A percentile compares a stretch with the other conserved stretches of the same genome.
Evolutionary conservation across 1,140 invertebrate species (phyloP).

Genomic region (Delia radicum): DNA sequence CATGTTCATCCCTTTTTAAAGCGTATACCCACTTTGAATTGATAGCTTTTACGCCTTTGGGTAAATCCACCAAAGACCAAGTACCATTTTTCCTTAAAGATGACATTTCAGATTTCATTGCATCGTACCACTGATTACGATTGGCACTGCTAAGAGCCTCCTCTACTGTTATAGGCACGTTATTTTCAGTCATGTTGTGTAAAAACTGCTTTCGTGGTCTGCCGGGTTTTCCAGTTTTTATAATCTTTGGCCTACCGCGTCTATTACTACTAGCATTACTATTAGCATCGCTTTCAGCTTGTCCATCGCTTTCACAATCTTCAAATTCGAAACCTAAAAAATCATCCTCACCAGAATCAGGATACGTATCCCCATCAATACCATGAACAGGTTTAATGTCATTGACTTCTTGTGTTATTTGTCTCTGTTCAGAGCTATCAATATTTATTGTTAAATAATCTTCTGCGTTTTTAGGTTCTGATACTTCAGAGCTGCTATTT

Average conservation of each 20-base stretch:
- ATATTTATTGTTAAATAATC: too few species aligned
- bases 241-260: not conserved
- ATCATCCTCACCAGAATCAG: not conserved
- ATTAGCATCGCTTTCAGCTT: not conserved
- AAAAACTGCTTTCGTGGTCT: not conserved
- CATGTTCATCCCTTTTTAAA: not conserved
- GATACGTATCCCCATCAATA: too few species aligned
- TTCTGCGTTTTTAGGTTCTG: too few species aligned
- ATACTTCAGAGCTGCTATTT: not conserved
- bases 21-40: constrained; percentile 18
- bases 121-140: constrained; percentile 36
- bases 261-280: not conserved
- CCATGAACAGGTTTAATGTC: too few species aligned
- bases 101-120: constrained; percentile 29
- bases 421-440: too few species aligned
- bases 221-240: not conserved
- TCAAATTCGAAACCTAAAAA: not conserved
- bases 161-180: constrained; percentile 10
- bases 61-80: constrained; percentile 31
- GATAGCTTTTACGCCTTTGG: not conserved
- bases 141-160: not conserved
- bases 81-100: constrained; percentile 26
- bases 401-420: too few species aligned
- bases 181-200: not conserved
- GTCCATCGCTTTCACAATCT: not conserved